phyloP scores from a whole-genome alignment of 2,888 invertebrate genomes.

The Ptilodon capucinus region DNA sequence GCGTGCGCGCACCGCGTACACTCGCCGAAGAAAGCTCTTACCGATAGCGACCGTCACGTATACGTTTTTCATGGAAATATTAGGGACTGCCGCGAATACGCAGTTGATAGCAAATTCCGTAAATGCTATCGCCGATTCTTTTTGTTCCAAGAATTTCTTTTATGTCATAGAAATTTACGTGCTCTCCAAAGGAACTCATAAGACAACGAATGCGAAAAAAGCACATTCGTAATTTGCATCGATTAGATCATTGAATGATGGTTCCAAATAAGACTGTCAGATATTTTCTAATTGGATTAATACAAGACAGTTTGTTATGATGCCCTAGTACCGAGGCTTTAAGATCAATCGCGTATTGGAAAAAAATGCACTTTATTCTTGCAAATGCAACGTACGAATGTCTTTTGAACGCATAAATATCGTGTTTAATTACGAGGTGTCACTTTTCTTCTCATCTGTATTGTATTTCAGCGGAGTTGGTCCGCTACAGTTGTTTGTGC shows the following conservation, averaged over 20 bases:
- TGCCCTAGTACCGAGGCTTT: too few species aligned
- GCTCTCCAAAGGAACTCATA: neutral
- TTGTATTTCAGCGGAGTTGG: constrained; percentile 68
- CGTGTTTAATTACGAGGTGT: neutral
- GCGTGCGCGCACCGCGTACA: constrained; percentile 70
- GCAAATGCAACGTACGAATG: too few species aligned
- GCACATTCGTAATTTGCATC: neutral
- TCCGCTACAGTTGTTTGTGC: constrained; percentile 74
- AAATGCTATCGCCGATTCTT: neutral
- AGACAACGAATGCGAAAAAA: neutral
- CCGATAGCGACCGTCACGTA: constrained; percentile 58
- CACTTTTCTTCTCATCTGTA: constrained; percentile 63
- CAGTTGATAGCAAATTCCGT: neutral
- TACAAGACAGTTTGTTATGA: too few species aligned
- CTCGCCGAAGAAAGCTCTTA: constrained; percentile 66
- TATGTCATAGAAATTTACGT: neutral
- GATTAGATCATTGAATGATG: too few species aligned
- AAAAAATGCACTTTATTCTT: too few species aligned
- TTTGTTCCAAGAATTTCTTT: neutral
- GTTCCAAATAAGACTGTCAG: too few species aligned
- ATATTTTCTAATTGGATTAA: too few species aligned
- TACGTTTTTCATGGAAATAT: constrained; percentile 16
- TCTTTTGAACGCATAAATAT: too few species aligned
- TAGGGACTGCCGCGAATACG: neutral
- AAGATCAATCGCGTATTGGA: too few species aligned